Conservation (phyloP, 2,797 vertebrate species). For the Cichlasoma orientale region DNA sequence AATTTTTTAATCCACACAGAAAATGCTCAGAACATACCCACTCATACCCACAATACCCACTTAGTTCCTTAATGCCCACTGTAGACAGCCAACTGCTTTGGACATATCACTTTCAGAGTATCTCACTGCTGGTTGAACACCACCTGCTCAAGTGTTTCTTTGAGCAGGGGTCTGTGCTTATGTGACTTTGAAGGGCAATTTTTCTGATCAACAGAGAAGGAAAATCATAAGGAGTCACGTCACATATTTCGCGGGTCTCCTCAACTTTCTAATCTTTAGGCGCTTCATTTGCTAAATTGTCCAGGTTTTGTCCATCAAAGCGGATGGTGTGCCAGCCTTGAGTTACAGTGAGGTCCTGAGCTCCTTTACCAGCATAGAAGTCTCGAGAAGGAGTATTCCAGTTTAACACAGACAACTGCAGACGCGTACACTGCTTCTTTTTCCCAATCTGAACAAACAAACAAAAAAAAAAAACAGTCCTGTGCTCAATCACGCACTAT, state of each 20-base stretch:
- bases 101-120: background rate
- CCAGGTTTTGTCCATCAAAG: slow-evolving; percentile 76
- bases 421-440: slow-evolving; percentile 78
- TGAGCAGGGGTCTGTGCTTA: background rate
- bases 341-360: slow-evolving; percentile 77
- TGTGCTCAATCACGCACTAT: background rate
- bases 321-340: slow-evolving; percentile 86
- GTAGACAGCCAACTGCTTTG: background rate
- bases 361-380: slow-evolving; percentile 84
- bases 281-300: slow-evolving; percentile 71
- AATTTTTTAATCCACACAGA: background rate
- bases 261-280: slow-evolving; percentile 55
- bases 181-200: background rate
- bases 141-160: slow-evolving; percentile 5
- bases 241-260: background rate
- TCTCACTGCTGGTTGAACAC: background rate
- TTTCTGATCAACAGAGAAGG: background rate
- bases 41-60: too few relatives aligned
- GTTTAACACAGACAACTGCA: slow-evolving; percentile 81
- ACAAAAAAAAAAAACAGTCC: background rate
- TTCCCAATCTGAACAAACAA: slow-evolving; percentile 74
- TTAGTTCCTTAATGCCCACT: background rate
- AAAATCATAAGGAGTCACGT: background rate
- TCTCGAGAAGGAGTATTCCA: slow-evolving; percentile 82
- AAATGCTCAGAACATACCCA: too few relatives aligned